These are phyloP conservation scores for Acropternis orthonyx DNA, from an alignment of 2,797 vertebrate species.

Conservation along the genomic window DNA sequence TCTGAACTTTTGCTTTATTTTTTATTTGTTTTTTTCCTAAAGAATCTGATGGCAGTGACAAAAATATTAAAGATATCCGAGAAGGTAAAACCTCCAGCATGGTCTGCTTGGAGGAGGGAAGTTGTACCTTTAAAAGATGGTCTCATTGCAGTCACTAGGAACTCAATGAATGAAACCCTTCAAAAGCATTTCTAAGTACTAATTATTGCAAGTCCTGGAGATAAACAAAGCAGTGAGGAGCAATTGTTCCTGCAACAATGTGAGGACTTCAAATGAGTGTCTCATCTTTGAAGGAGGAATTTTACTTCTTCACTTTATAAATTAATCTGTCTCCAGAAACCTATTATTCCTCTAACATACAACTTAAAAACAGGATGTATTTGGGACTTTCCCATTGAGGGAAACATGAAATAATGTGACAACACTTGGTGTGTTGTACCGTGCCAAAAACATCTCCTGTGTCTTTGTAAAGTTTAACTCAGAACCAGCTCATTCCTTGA, in stretches of 20 bases:
- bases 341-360: conserved; percentile 25
- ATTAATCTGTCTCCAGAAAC: conserved; percentile 45
- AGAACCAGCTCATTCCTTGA: conserved; percentile 16
- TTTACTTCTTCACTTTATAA: conserved; percentile 29
- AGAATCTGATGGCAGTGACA: not conserved
- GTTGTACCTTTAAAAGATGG: not conserved
- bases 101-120: not conserved
- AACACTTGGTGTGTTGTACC: not conserved
- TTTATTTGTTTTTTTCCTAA: not conserved
- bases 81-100: not conserved
- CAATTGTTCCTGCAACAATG: conserved; percentile 1
- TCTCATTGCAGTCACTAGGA: not conserved
- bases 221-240: conserved; percentile 11
- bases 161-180: not conserved
- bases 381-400: conserved; percentile 47
- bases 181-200: conserved; percentile 29
- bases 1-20: not conserved
- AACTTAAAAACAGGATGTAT: conserved; percentile 64
- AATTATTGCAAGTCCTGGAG: conserved; percentile 27
- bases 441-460: conserved; percentile 15
- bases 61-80: not conserved
- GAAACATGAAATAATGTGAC: conserved; percentile 39
- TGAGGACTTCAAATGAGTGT: conserved; percentile 18
- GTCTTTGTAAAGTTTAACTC: conserved; percentile 16
- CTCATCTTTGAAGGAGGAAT: conserved; percentile 34